Conservation (phyloP, 2,113 vertebrate species). For the Nycticryphes semicollaris region DNA sequence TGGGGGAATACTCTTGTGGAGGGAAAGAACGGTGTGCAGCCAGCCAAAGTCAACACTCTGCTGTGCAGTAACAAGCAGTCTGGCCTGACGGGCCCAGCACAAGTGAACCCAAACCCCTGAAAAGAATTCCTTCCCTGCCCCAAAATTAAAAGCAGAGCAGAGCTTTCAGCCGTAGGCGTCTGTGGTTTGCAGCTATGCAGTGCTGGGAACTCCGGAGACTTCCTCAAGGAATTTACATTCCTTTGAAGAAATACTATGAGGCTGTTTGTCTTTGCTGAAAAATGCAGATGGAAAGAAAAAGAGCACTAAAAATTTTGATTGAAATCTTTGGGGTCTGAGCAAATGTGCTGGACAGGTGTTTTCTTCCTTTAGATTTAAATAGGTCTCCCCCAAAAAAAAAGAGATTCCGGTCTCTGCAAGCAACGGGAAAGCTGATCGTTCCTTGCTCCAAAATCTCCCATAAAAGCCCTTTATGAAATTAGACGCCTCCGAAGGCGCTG, state of each 20-base stretch:
- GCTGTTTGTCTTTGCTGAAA: slow-evolving; percentile 58
- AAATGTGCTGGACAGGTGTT: slow-evolving; percentile 59
- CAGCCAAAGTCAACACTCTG: slow-evolving; percentile 54
- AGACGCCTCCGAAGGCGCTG: slow-evolving; percentile 13
- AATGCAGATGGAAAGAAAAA: slow-evolving; percentile 42
- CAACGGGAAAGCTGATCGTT: neutral
- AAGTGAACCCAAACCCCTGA: slow-evolving; percentile 41
- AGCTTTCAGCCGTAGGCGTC: slow-evolving; percentile 50
- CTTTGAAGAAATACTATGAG: slow-evolving; percentile 71
- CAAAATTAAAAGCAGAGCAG: slow-evolving; percentile 70
- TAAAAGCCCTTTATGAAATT: slow-evolving; percentile 49
- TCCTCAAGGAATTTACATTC: slow-evolving; percentile 69
- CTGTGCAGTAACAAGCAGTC: slow-evolving; percentile 10
- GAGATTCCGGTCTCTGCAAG: neutral
- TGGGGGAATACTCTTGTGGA: slow-evolving; percentile 29
- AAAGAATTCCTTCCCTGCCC: slow-evolving; percentile 56
- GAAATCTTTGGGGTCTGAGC: slow-evolving; percentile 6
- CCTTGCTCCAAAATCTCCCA: neutral
- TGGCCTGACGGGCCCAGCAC: slow-evolving; percentile 23
- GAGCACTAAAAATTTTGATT: neutral
- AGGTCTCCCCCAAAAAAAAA: neutral
- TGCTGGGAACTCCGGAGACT: slow-evolving; percentile 65
- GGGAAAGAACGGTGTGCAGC: neutral
- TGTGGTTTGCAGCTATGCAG: slow-evolving; percentile 67
- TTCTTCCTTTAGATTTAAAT: slow-evolving; percentile 23